Base-by-base conservation (phyloP, 2,113 vertebrate genomes). In the Turnix velox region DNA sequence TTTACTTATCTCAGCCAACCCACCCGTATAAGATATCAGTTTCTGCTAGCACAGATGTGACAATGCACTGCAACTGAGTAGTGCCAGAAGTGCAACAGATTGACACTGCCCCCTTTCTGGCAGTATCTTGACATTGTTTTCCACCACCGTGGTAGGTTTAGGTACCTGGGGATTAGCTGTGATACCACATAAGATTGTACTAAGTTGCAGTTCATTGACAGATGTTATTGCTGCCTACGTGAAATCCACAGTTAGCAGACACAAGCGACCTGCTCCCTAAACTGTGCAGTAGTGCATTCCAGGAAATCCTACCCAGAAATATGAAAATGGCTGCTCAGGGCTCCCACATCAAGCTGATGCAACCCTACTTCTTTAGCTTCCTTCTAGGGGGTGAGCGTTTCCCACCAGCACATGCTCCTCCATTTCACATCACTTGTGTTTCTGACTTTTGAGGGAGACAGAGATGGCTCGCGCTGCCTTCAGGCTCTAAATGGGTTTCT, bases 401-500 rank as follows among this genome's bases (percentile, higher is more conserved):
- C 69, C 92, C 85, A 87, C 74, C 42, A 89, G 78, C 84, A 73
- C 1, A 0, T 5, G 4, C 85, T 89, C 82, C 84, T 95, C 90
- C 90, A 72, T 95, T 94, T 93, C 79, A 82, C 82, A 73, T 76
- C 54, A 30, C 87, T 92, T 58, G 78, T 57, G 5, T 95, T 94
- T 87, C 93, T 94, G 90, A 82, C 87, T 91, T 14, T 24, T 52
- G 93, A 89, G 78, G 71, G 84, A 95, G 84, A 82, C 90, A 95
- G 93, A 65, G 75, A 85, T 69, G 87, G 87, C 82, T 96, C 20
- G 2, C 14, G 2, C 87, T 94, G 90, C 95, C 92, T 90, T 94
- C 82, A 28, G 92, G 90, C 94, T 94, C 92, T 68, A 79, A 95
- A 92, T 90, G 92, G 78, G 74, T 92, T 94, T 95, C 94, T 93